Evolutionary conservation across 1,140 invertebrate species (phyloP).

Genomic region (Dufourea novaeangliae): DNA sequence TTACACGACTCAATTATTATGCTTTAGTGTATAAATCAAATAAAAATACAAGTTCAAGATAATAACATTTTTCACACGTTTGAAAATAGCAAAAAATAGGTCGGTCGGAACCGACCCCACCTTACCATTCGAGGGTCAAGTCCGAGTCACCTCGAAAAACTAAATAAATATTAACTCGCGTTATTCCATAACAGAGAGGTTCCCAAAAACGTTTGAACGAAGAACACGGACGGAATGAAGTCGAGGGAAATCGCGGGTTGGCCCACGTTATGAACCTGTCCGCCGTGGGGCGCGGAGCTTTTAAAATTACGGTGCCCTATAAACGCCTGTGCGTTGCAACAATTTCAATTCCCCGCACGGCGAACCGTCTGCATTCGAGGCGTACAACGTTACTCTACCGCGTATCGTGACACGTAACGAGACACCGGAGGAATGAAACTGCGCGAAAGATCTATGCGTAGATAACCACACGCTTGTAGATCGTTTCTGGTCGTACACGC

Average conservation of each 20-base stretch:
- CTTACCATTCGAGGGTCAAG: too few species aligned
- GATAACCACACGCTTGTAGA: constrained; percentile 20
- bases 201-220: neutral
- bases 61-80: too few species aligned
- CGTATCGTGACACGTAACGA: constrained; percentile 20
- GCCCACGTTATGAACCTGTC: neutral
- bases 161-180: too few species aligned
- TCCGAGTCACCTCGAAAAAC: too few species aligned
- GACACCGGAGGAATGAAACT: constrained; percentile 36
- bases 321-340: neutral
- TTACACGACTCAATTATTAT: too few species aligned
- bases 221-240: neutral
- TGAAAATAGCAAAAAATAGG: too few species aligned
- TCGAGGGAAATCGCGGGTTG: neutral
- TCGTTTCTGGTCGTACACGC: neutral
- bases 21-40: too few species aligned
- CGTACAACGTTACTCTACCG: neutral
- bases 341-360: neutral
- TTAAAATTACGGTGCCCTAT: constrained; percentile 1
- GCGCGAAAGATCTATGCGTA: constrained; percentile 25
- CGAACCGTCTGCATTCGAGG: neutral
- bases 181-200: too few species aligned
- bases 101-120: too few species aligned
- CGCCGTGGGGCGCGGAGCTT: neutral
- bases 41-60: too few species aligned